Base-by-base conservation (phyloP, 2,888 invertebrate species). In the Euzophera pinguis region DNA sequence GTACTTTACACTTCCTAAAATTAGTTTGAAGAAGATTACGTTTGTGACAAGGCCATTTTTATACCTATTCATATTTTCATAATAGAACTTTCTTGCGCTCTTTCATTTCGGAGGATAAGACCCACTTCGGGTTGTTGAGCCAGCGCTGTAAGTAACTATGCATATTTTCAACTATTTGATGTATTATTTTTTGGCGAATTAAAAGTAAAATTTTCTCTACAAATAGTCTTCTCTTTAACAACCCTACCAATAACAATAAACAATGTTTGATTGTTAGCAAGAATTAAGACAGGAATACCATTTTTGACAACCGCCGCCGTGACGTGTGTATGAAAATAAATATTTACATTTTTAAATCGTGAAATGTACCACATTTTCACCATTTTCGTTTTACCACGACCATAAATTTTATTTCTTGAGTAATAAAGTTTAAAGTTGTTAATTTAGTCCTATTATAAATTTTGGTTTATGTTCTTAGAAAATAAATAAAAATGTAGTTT, bases 401-500 rank as follows among this genome's bases (percentile, higher is more conserved):
- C 32, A 29, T 16, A 3, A 8, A 13, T 29, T 9, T 45, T 45
- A 45, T 45, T 32, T 2, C 12, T 8, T 1, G n/a, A 9, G 12
- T 5, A 45, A n/a, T 10, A 45, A 10, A 14, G 45, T 6, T 32
- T 16, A 45, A 0, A 32, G 14, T 32, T 6, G 45, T 8, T 32
- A 34, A n/a, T 2, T 32, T 6, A 32, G 32, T 32, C 8, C 7
- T 7, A n/a, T 4, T 1, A 10, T 32, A 16, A n/a, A 45, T 4
- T 3, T n/a, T 32, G 45, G 12, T 55, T 0, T 8, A 37, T 38
- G 65, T 78, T 74, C 74, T 70, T 54, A 59, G 74, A 73, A 77
- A 71, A 69, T 62, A 60, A 66, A 69, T 74, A 68, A 71, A 72
- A 74, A 69, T 71, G 64, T 66, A 71, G 71, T 77, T 76, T 74